Base-by-base conservation (phyloP, 1,140 invertebrate genomes). In the Macrobrachium nipponense region DNA sequence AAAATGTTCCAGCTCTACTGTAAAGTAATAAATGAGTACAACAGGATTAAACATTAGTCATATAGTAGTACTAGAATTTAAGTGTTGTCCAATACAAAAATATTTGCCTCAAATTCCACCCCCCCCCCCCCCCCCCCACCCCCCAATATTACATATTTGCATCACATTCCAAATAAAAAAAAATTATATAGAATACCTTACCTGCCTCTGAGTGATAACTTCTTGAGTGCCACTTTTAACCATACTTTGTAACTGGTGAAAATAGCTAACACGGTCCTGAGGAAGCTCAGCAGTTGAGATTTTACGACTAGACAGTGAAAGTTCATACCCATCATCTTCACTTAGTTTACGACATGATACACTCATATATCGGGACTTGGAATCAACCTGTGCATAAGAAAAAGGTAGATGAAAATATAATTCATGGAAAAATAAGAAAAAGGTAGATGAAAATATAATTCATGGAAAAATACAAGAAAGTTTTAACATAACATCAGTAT, bases 341-440 rank as follows among this genome's bases (percentile, higher is more conserved):
- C 62, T 20, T 51, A 72, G 20, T 73, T 64, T 86, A 18, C 76
- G 51, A 62, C 68, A 72, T 6, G 84, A 86, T 59, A 86, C 78
- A 64, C 84, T 86, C 77, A 75, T 86, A 60, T 86, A 86, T 8
- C 84, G 84, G 6, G 77, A 72, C n/a, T 70, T 72, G 18, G 84
- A 86, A 51, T 86, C 84, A 58, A 86, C 84, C 84, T 86, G 59
- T 27, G n/a, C n/a, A n/a, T 27, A 61, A 23, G 7, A 17, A 15
- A 78, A 20, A 61, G 6, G 27, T 44, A 7, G 15, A 7, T 23
- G 20, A 70, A 36, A 70, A 23, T 23, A 10, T 36, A 17, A 23
- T 20, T 68, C 18, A 66, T n/a, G 17, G 17, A 20, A 66, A 66
- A 20, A n/a, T 27, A 61, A 23, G 7, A 17, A 15, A 78, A 20